phyloP scores from a whole-genome alignment of 2,797 vertebrate genomes.

The Champsocephalus esox region DNA sequence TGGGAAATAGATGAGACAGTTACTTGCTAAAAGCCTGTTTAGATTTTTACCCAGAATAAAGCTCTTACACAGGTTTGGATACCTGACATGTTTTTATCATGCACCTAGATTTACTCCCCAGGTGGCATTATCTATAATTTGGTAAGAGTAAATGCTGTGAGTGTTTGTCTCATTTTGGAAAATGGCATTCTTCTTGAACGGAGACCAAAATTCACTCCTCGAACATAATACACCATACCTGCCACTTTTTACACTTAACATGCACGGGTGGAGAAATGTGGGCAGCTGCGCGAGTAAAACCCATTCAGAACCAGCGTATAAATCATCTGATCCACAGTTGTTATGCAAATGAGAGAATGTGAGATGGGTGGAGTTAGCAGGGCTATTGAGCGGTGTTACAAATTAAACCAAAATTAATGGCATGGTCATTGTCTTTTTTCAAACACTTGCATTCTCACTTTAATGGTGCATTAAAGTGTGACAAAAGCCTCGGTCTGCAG shows the following conservation, averaged over 20 bases:
- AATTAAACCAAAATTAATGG: slow-evolving; percentile 12
- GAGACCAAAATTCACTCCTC: slow-evolving; percentile 33
- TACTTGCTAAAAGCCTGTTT: background rate
- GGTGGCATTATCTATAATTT: slow-evolving; percentile 40
- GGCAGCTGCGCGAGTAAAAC: slow-evolving; percentile 34
- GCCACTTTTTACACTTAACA: slow-evolving; percentile 32
- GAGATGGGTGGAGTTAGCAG: slow-evolving; percentile 18
- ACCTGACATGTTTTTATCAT: slow-evolving; percentile 4
- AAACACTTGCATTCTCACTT: slow-evolving; percentile 17
- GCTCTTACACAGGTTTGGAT: background rate
- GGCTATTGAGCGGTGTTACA: background rate
- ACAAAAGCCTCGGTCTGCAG: slow-evolving; percentile 58
- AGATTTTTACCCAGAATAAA: slow-evolving; percentile 6
- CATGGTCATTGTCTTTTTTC: slow-evolving; percentile 1
- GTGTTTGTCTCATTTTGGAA: slow-evolving; percentile 42
- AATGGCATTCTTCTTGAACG: slow-evolving; percentile 43
- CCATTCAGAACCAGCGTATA: slow-evolving; percentile 34
- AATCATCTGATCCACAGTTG: slow-evolving; percentile 43
- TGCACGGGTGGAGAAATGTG: slow-evolving; percentile 38
- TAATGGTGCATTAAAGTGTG: slow-evolving; percentile 49
- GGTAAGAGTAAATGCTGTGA: slow-evolving; percentile 1
- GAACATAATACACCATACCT: slow-evolving; percentile 24
- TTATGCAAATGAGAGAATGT: slow-evolving; percentile 17
- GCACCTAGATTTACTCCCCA: slow-evolving; percentile 23
- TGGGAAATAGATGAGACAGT: background rate